A percentile compares a stretch with the other conserved stretches of the same genome.
phyloP scores from a whole-genome alignment of 2,797 vertebrate species.

The Spea hammondii region DNA sequence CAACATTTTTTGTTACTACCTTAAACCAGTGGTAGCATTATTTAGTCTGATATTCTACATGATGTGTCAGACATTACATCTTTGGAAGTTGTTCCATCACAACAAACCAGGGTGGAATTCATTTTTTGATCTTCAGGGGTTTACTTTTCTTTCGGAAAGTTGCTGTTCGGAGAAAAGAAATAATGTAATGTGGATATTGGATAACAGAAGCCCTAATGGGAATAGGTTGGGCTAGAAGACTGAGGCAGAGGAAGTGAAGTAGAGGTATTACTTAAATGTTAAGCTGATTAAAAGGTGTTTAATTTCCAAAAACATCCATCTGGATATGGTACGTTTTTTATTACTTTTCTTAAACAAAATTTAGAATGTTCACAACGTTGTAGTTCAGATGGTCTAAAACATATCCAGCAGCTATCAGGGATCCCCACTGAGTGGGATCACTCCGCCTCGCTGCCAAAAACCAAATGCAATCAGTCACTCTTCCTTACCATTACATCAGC shows the following conservation, averaged over 20 bases:
- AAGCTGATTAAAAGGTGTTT: constrained; percentile 59
- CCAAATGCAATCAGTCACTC: constrained; percentile 65
- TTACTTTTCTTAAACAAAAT: constrained; percentile 31
- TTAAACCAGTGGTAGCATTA: no score
- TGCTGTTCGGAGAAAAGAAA: no score
- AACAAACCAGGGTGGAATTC: no score
- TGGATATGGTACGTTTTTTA: constrained; percentile 52
- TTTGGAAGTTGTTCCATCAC: no score
- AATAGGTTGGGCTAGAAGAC: background rate
- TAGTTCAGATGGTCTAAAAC: no score
- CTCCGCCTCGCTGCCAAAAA: constrained; percentile 60
- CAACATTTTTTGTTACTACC: no score
- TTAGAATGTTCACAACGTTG: constrained; percentile 20
- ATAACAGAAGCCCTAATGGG: background rate
- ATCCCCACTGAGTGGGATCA: constrained; percentile 64
- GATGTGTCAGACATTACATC: no score
- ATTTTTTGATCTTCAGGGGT: no score
- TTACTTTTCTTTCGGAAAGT: no score
- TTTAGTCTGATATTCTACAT: no score
- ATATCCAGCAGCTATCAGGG: constrained; percentile 58
- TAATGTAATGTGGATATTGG: no score
- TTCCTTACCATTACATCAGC: constrained; percentile 71
- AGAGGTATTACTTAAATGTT: constrained; percentile 47
- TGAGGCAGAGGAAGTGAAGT: no score
- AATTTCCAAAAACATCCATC: constrained; percentile 68